Evolutionary conservation across 1,140 invertebrate species (phyloP), one percentile per base, ranked within the genome.

Genomic region (Neotoxoptera formosana): DNA sequence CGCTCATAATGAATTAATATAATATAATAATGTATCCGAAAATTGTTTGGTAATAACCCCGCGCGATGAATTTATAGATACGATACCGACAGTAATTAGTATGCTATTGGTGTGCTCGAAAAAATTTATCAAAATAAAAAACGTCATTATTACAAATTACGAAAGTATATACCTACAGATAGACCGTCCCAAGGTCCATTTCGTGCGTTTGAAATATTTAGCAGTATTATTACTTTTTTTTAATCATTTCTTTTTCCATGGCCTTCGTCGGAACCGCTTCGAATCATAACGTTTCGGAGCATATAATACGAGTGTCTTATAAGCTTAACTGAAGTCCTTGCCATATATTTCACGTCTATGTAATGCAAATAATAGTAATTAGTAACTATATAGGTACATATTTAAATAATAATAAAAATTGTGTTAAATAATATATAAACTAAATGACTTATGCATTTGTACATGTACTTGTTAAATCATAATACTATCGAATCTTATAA

Each of bases 211-310:
- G 34, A 36, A 25, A 88, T 47, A 47, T 48, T 47, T 47, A 84
- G 45, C n/a, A 7, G 51, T 76, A 86, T 86, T 47, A 86, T 86
- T 47, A 86, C 45, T 86, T 86, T 47, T 45, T 56, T 90, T 41
- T 90, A 90, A 90, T 90, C 88, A 41, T 90, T 89, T 41, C 48
- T 56, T 56, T 90, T 90, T 36, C 51, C 34, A 30, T 56, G 53
- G 36, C 88, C 88, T 56, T 90, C 88, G 36, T 60, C n/a, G 17
- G 36, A 51, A 88, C 47, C 48, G 41, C 34, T 88, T 51, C 47
- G 34, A 53, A 89, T 89, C 48, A 51, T 36, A 23, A 56, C 25
- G 88, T 89, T 89, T 36, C 34, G 30, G 7, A 17, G 34, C 51
- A 34, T 56, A 56, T 21, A 25, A 56, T 48, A 3, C 17, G 14